Evolutionary conservation across 2,797 vertebrate genomes (phyloP).

Genomic region (Ciconia nigra): DNA sequence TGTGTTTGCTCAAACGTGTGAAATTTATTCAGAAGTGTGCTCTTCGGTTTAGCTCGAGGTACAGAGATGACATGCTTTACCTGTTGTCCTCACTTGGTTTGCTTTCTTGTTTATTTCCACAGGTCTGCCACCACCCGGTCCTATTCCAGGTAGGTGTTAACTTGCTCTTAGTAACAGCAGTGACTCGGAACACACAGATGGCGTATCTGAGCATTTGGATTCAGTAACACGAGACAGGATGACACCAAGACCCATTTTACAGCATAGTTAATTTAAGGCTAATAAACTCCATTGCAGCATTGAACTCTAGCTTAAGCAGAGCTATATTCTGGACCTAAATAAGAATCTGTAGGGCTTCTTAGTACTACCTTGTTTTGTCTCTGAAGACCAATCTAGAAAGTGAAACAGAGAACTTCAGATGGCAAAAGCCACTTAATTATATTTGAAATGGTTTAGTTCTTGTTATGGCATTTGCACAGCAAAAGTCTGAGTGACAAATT

Average conservation of each 20-base stretch:
- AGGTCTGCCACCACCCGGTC: constrained; percentile 68
- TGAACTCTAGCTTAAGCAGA: background rate
- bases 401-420: background rate
- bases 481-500: background rate
- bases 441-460: background rate
- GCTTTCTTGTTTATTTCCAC: background rate
- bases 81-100: background rate
- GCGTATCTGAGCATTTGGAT: background rate
- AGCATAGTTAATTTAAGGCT: background rate
- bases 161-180: background rate
- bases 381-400: background rate
- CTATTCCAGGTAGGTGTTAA: constrained; percentile 65
- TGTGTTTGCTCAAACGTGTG: background rate
- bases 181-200: background rate
- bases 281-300: background rate
- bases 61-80: background rate
- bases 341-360: background rate
- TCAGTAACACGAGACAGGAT: background rate
- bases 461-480: background rate
- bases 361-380: background rate
- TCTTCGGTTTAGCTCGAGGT: background rate
- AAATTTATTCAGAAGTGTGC: background rate
- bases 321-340: background rate
- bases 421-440: background rate
- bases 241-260: background rate